Percentiles rank a stretch among this genome's conserved stretches.
phyloP scores from a whole-genome alignment of 2,888 invertebrate species.

The Itoplectis maculator region DNA sequence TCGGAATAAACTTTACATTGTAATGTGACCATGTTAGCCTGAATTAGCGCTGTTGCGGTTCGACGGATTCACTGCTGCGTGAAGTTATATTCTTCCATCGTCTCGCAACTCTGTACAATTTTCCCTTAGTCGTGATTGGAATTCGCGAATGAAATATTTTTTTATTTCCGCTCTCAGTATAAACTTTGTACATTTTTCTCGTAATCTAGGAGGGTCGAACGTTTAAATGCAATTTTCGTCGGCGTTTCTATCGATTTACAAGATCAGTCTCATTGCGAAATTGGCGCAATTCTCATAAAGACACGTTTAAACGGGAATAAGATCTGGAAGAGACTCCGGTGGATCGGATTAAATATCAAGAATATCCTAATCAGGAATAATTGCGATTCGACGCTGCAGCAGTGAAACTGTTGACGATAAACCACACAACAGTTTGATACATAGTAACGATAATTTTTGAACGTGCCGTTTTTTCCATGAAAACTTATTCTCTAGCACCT shows the following conservation, averaged over 20 bases:
- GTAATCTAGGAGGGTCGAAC: neutral
- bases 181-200: neutral
- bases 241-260: neutral
- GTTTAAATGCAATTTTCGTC: neutral
- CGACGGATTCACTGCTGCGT: conserved; percentile 3
- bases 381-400: conserved; percentile 13
- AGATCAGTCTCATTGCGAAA: neutral
- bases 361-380: neutral
- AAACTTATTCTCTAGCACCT: conserved; percentile 53
- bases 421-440: conserved; percentile 22
- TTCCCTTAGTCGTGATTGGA: too few species aligned
- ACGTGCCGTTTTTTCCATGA: conserved; percentile 49
- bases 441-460: conserved; percentile 40
- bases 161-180: neutral
- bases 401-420: conserved; percentile 27
- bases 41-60: conserved; percentile 36
- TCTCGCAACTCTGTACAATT: neutral
- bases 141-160: neutral
- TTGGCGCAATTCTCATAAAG: neutral
- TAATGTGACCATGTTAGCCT: conserved; percentile 40
- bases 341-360: neutral
- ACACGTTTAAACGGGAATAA: neutral
- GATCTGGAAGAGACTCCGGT: neutral
- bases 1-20: conserved; percentile 50
- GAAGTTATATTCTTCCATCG: neutral